Evolutionary conservation across 37 sponge, comb jelly and placozoan genomes (phyloP).

Genomic region (Aphrocallistes beatrix): DNA sequence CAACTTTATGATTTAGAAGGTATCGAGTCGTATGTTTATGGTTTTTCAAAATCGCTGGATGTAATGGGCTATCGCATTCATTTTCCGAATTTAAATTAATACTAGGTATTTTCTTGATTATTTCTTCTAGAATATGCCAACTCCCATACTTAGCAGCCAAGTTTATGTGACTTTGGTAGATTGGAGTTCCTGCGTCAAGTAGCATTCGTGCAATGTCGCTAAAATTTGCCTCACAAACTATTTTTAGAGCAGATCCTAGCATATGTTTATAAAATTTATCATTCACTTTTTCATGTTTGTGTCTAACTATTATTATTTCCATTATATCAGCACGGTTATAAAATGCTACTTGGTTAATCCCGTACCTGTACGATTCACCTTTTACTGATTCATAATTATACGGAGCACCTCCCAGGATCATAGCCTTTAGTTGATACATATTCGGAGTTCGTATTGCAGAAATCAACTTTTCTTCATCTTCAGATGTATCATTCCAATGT

Average conservation of each 20-base stretch:
- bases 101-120: not conserved
- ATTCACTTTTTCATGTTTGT: not conserved
- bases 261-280: not conserved
- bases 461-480: not conserved
- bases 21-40: not conserved
- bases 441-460: not conserved
- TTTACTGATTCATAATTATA: not conserved
- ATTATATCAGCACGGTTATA: not conserved
- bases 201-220: not conserved
- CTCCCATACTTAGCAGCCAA: not conserved
- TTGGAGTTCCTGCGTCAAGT: not conserved
- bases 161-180: not conserved
- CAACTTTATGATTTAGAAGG: not conserved
- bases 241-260: not conserved
- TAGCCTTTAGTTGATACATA: not conserved
- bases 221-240: not conserved
- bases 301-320: not conserved
- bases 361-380: not conserved
- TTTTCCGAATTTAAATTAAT: not conserved
- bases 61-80: not conserved
- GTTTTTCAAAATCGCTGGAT: not conserved
- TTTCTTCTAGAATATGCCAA: not conserved
- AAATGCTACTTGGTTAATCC: not conserved
- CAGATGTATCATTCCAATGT: not conserved
- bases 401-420: not conserved